phyloP scores from a whole-genome alignment of 1,140 invertebrate species.

The Cyphomyrmex costatus region DNA sequence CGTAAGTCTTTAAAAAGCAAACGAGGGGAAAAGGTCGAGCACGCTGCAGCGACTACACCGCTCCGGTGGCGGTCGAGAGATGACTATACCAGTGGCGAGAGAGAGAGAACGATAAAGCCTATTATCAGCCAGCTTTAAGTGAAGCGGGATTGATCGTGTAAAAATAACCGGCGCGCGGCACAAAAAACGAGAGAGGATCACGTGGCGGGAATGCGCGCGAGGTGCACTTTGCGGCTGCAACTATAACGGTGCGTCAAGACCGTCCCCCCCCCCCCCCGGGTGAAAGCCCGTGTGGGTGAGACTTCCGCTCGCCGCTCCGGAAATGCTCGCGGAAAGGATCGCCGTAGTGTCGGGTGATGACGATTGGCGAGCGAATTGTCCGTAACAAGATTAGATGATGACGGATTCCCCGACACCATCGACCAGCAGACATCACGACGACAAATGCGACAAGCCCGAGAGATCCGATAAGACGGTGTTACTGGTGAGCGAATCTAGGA shows the following conservation, averaged over 20 bases:
- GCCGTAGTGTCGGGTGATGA: constrained; percentile 62
- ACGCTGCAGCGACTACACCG: constrained; percentile 20
- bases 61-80: constrained; percentile 36
- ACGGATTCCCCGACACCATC: constrained; percentile 83
- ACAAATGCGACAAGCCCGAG: constrained; percentile 79
- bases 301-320: constrained; percentile 4
- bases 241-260: constrained; percentile 6
- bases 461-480: constrained; percentile 74
- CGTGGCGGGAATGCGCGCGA: constrained; percentile 51
- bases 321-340: constrained; percentile 52
- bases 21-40: constrained; percentile 41
- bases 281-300: background rate
- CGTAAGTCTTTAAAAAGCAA: constrained; percentile 30
- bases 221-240: constrained; percentile 33
- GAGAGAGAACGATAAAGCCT: constrained; percentile 42
- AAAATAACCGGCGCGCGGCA: constrained; percentile 45
- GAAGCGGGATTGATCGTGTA: constrained; percentile 53
- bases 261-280: too few species aligned
- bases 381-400: constrained; percentile 79
- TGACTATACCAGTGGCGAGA: constrained; percentile 37
- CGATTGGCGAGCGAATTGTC: constrained; percentile 67
- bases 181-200: constrained; percentile 29
- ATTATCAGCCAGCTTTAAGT: constrained; percentile 53
- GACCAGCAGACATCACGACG: constrained; percentile 78
- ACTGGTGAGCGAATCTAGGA: constrained; percentile 74